Evolutionary conservation across 2,113 vertebrate genomes (phyloP).

Genomic region (Spheniscus mendiculus): DNA sequence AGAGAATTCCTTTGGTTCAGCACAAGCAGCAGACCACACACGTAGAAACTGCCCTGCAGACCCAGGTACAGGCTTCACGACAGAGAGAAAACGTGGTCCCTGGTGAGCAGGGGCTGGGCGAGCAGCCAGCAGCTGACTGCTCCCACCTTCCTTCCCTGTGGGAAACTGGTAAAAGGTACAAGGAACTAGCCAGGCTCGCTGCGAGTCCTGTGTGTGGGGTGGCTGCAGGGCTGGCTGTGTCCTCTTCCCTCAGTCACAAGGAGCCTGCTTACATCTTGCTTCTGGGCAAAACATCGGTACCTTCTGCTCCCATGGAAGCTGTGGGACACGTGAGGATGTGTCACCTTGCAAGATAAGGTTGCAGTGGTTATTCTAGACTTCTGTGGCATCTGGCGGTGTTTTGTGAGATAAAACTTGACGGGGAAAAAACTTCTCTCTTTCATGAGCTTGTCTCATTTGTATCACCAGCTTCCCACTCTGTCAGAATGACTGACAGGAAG

Average conservation of each 20-base stretch:
- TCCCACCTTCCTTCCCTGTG: background rate
- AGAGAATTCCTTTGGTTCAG: background rate
- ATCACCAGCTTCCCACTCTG: conserved; percentile 33
- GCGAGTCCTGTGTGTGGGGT: accelerated
- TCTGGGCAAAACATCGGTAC: background rate
- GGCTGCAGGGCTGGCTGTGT: background rate
- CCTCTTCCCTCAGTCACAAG: background rate
- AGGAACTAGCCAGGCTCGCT: background rate
- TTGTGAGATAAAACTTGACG: background rate
- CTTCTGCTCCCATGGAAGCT: background rate
- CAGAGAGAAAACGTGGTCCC: accelerated
- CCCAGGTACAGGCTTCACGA: background rate
- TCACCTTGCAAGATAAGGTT: background rate
- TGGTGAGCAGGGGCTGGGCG: background rate
- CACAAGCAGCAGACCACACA: background rate
- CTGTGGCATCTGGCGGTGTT: background rate
- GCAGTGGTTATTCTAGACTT: background rate
- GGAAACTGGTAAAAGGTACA: background rate
- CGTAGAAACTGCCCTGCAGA: background rate
- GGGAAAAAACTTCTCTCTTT: background rate
- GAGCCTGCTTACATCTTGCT: background rate
- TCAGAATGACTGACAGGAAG: conserved; percentile 24
- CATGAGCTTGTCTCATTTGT: background rate
- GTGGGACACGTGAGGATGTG: accelerated
- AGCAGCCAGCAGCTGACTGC: background rate